Base-by-base conservation (phyloP, 2,888 invertebrate species). In the Physocephala rufipes region DNA sequence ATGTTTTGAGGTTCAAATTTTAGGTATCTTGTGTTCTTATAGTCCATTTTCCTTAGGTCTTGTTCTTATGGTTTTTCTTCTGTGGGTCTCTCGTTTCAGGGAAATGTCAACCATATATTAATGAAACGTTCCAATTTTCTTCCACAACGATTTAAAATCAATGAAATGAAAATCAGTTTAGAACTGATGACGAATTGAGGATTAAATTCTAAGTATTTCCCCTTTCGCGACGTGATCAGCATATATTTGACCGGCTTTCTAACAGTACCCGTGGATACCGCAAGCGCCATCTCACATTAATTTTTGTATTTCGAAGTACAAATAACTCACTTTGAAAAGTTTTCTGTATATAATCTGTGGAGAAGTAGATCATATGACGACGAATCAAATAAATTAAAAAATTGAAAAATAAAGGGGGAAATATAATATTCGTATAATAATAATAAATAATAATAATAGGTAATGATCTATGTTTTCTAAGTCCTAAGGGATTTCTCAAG, bases 191-290 rank as follows among this genome's bases (percentile, higher is more conserved):
- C 1, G 47, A 24, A 55, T 58, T 58, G 28, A 26, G 28, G 28
- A 28, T 58, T 55, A 24, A 24, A 21, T 55, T 26, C 21, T 43
- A 21, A 24, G 26, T 26, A 70, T 55, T 21, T 58, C 9, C 70
- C 70, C 73, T 64, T 71, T 70, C 67, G 28, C 63, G 47, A 71
- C 74, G 73, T 74, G 74, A 67, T 30, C 63, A 28, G 64, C 73
- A 75, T 75, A 71, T n/a, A 47, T 55, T 66, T 68, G 61, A 49
- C 62, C 65, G 61, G 71, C 72, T 74, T 74, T 74, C 72, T 74
- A 74, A 67, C 67, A 47, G 49, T 53, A 71, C 64, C 59, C 69
- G 61, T 59, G 51, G n/a, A n/a, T n/a, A n/a, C n/a, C n/a, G n/a
- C n/a, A n/a, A n/a, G n/a, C n/a, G n/a, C n/a, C n/a, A n/a, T n/a